Evolutionary conservation across 2,797 vertebrate genomes (phyloP).

Genomic region (Malurus splendens): DNA sequence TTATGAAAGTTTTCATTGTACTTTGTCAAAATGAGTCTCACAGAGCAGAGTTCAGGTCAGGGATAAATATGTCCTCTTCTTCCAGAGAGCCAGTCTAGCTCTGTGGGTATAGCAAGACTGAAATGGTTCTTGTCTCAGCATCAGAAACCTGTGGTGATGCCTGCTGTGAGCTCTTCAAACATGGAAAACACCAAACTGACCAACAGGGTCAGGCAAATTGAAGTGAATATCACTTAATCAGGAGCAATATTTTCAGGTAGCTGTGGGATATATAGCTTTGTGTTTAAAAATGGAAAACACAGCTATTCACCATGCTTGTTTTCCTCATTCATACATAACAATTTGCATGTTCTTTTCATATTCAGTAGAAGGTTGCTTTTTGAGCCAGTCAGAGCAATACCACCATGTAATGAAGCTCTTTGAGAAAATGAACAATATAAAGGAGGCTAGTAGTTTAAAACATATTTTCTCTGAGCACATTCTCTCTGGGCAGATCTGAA

Average conservation of each 20-base stretch:
- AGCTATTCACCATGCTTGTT: neutral
- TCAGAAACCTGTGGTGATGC: neutral
- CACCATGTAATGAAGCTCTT: fast-evolving
- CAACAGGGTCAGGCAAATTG: fast-evolving
- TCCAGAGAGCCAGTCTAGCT: neutral
- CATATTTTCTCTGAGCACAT: neutral
- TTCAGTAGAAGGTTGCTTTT: neutral
- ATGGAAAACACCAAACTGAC: neutral
- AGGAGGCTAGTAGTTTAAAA: neutral
- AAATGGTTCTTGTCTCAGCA: neutral
- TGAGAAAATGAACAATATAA: neutral
- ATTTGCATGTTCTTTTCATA: neutral
- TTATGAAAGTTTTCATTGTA: neutral
- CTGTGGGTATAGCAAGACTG: neutral
- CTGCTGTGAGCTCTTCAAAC: neutral
- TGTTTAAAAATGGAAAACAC: neutral
- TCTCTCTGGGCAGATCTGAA: neutral
- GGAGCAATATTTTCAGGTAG: neutral
- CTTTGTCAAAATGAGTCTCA: neutral
- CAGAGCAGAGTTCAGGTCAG: neutral
- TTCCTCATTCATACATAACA: neutral
- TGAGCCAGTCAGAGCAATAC: neutral
- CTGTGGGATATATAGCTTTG: neutral
- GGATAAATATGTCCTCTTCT: neutral
- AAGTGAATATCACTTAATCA: neutral